These are phyloP conservation scores for Limulus polyphemus DNA, from an alignment of 2,888 invertebrate genomes.

Conservation along the genomic window DNA sequence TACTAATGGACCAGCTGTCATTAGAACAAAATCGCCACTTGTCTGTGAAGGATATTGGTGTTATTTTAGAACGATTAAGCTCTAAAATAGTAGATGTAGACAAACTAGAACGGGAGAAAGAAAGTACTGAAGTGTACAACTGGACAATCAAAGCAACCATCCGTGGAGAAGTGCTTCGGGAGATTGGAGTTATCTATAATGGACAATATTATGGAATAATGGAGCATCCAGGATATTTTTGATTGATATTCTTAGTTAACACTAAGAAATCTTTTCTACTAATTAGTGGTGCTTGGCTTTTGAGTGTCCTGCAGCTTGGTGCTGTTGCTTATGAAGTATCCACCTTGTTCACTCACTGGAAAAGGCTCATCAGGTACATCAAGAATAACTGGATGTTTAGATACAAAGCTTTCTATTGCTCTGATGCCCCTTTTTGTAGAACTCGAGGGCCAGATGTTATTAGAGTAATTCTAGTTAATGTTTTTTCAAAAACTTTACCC, in stretches of 20 bases:
- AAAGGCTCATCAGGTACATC: no score
- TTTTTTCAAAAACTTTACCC: no score
- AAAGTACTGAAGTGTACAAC: constrained; percentile 86
- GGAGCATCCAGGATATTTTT: constrained; percentile 73
- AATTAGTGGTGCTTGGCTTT: no score
- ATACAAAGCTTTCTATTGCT: no score
- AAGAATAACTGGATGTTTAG: no score
- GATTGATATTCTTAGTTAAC: constrained; percentile 6
- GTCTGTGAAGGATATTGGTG: constrained; percentile 87
- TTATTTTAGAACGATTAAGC: constrained; percentile 78
- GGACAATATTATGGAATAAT: constrained; percentile 90
- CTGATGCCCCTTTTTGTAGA: no score
- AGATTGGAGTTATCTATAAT: constrained; percentile 85
- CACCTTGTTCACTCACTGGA: no score
- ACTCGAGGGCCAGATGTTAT: no score
- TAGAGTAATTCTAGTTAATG: no score
- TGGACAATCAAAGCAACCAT: constrained; percentile 95
- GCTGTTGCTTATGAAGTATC: no score
- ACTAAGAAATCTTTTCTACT: no score
- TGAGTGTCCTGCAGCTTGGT: no score
- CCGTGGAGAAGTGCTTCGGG: constrained; percentile 75
- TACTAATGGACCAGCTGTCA: constrained; percentile 82
- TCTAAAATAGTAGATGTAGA: constrained; percentile 89
- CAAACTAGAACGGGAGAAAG: constrained; percentile 76
- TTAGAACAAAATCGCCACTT: constrained; percentile 83